Evolutionary conservation across 2,113 vertebrate genomes (phyloP).

Genomic region (Gasterosteus nipponicus): DNA sequence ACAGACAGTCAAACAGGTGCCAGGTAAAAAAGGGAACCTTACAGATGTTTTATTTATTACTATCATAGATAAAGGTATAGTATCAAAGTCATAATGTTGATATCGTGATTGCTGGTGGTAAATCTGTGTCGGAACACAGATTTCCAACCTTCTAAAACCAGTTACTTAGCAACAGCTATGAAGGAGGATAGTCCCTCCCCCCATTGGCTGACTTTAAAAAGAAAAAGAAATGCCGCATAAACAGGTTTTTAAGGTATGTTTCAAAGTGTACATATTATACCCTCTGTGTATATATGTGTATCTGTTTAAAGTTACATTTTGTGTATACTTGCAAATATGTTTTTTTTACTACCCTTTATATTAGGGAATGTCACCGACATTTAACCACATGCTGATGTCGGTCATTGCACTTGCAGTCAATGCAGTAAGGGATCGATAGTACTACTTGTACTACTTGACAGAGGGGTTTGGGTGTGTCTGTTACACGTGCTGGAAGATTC

Average conservation of each 20-base stretch:
- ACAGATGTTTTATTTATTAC: too few species aligned
- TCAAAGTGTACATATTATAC: neutral
- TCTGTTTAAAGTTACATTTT: neutral
- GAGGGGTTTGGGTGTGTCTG: neutral
- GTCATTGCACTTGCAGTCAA: constrained; percentile 21
- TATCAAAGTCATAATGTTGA: too few species aligned
- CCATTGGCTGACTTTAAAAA: constrained; percentile 1
- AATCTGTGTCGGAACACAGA: constrained; percentile 21
- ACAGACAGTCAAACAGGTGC: too few species aligned
- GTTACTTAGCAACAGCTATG: constrained; percentile 43
- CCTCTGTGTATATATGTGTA: neutral
- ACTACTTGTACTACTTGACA: neutral
- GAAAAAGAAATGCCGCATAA: neutral
- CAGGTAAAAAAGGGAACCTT: too few species aligned
- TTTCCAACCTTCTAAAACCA: constrained; percentile 2
- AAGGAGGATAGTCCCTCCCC: neutral
- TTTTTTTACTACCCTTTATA: neutral
- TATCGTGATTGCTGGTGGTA: neutral
- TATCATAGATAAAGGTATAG: too few species aligned
- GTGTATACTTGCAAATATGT: too few species aligned
- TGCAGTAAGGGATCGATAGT: constrained; percentile 8
- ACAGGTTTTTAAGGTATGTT: neutral
- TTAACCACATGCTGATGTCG: neutral
- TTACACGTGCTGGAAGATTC: constrained; percentile 1
- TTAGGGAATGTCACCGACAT: neutral